Evolutionary conservation across 2,113 vertebrate species (phyloP).

Genomic region (Platysteira castanea): DNA sequence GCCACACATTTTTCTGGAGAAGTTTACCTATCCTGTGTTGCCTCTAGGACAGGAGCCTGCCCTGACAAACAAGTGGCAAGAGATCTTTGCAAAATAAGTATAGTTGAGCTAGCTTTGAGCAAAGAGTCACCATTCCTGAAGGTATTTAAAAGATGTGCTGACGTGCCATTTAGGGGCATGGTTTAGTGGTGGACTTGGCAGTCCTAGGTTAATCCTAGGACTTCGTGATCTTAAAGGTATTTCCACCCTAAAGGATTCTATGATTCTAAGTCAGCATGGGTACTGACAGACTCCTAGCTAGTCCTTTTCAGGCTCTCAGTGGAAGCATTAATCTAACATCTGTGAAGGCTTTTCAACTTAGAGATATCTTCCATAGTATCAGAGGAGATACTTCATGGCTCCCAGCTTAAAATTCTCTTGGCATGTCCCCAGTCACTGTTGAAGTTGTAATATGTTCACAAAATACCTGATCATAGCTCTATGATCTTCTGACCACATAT

Average conservation of each 20-base stretch:
- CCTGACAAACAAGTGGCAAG: not conserved
- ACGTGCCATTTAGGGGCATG: not conserved
- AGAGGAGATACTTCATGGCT: not conserved
- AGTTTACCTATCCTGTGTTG: not conserved
- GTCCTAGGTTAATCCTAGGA: not conserved
- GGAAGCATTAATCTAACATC: not conserved
- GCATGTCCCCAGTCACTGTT: accelerated
- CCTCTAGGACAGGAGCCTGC: not conserved
- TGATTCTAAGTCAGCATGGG: not conserved
- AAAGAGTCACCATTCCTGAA: not conserved
- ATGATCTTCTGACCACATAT: not conserved
- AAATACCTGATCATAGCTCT: not conserved
- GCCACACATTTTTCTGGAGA: not conserved
- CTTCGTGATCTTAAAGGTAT: not conserved
- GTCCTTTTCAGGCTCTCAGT: not conserved
- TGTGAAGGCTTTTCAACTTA: not conserved
- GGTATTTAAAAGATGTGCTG: not conserved
- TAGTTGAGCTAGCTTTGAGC: not conserved
- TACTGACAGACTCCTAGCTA: not conserved
- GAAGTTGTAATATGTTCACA: not conserved
- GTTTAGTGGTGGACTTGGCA: not conserved
- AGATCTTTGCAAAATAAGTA: not conserved
- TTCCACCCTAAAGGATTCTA: not conserved
- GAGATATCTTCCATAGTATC: not conserved
- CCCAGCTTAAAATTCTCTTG: not conserved